Base-by-base conservation (phyloP, 2,797 vertebrate genomes). In the Enteromius anoplus region DNA sequence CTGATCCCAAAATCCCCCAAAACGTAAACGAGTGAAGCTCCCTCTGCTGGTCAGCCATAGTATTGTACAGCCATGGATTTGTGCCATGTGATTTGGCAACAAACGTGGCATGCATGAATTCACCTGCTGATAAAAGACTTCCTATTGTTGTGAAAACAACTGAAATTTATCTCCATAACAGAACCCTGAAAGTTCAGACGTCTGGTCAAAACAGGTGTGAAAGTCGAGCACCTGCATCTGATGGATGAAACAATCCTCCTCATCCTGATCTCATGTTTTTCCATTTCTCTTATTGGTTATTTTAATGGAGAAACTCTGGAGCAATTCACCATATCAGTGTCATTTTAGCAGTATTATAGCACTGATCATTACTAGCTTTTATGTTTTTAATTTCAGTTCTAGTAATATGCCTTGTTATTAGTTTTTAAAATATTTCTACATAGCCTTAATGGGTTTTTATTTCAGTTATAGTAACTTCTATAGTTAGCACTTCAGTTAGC, bases 11-110 rank as follows among this genome's bases (percentile, higher is more conserved):
- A 75, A 76, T 70, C 45, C 21, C 49, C 4, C 0, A 15, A 64
- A 26, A 73, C 32, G 55, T 6, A 76, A 71, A 77, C 23, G 55
- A 55, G 84, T 17, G 89, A 84, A 91, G 84, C 90, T 47, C 92
- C 92, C 92, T 92, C 95, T 95, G 90, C 92, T 94, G 94, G 93
- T 72, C 45, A 55, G 19, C 78, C 10, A 40, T 1, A 81, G 78
- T 80, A 91, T 23, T 89, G 82, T 83, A 85, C 17, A 62, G 55
- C 82, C 53, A 40, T 21, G 47, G 53, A 45, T 62, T 51, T 62
- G 40, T 65, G 58, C 4, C 17, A 21, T 14, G 19, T 26, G 62
- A 68, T 21, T 68, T 53, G 1, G 29, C 29, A 78, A 37, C 17
- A 37, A 51, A 23, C 3, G n/a, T 37, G n/a, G 23, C 51, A 79